A percentile compares a stretch with the other conserved stretches of the same genome.
These are phyloP conservation scores for Diaphora mendica DNA, from an alignment of 2,888 invertebrate species.

Conservation along the genomic window DNA sequence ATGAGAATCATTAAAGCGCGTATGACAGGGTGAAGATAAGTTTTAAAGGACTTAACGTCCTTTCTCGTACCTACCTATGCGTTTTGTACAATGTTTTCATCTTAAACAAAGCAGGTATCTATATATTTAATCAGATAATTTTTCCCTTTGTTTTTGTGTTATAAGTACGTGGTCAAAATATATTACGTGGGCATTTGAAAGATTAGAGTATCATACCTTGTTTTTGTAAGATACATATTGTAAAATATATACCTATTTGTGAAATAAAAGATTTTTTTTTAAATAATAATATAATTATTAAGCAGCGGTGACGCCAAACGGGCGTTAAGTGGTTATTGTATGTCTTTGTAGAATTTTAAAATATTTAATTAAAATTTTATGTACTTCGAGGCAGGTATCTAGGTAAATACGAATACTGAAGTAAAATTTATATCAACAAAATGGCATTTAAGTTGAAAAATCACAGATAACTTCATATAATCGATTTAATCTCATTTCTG, in stretches of 20 bases:
- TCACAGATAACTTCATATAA: slow-evolving; percentile 23
- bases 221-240: neutral
- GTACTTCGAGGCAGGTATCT: neutral
- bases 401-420: neutral
- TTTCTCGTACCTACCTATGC: neutral
- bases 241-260: neutral
- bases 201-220: neutral
- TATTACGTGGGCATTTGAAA: no score
- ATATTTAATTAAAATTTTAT: neutral
- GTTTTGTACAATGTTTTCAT: neutral
- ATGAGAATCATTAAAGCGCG: neutral
- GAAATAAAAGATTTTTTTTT: neutral
- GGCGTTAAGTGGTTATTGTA: neutral
- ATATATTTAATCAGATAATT: neutral
- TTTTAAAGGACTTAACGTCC: neutral
- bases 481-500: slow-evolving; percentile 23
- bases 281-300: slow-evolving; percentile 2
- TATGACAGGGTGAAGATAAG: neutral
- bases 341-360: neutral
- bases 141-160: neutral
- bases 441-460: neutral
- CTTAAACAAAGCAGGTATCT: no score
- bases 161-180: neutral
- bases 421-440: neutral
- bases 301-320: neutral